phyloP scores from a whole-genome alignment of 2,113 vertebrate genomes.

The Lanius collurio region DNA sequence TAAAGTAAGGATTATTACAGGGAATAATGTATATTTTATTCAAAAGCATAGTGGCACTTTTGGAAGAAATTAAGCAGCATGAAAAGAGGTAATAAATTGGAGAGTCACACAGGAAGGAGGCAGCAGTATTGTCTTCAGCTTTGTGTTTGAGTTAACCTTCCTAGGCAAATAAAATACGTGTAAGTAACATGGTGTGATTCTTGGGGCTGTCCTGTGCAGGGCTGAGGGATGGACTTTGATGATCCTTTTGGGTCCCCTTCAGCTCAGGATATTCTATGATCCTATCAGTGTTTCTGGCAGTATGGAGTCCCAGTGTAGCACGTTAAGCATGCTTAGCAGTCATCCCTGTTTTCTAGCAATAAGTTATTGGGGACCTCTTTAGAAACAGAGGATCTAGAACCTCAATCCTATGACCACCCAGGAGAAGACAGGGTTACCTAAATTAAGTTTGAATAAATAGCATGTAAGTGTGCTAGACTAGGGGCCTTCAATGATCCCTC shows the following conservation, averaged over 20 bases:
- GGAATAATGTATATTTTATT: background rate
- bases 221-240: background rate
- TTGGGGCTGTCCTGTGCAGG: background rate
- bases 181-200: background rate
- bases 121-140: background rate
- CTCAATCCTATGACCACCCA: background rate
- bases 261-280: background rate
- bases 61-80: background rate
- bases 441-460: background rate
- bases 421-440: background rate
- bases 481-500: background rate
- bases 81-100: background rate
- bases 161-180: background rate
- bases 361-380: background rate
- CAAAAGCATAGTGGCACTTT: background rate
- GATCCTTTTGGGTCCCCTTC: background rate
- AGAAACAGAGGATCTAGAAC: background rate
- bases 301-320: background rate
- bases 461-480: background rate
- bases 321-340: fast-evolving
- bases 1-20: background rate
- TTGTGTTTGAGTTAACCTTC: background rate
- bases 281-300: background rate
- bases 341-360: background rate
- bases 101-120: background rate